Percentiles rank a stretch among this genome's conserved stretches.
Evolutionary conservation across 2,797 vertebrate genomes (phyloP).

Genomic region (Centroberyx gerrardi): DNA sequence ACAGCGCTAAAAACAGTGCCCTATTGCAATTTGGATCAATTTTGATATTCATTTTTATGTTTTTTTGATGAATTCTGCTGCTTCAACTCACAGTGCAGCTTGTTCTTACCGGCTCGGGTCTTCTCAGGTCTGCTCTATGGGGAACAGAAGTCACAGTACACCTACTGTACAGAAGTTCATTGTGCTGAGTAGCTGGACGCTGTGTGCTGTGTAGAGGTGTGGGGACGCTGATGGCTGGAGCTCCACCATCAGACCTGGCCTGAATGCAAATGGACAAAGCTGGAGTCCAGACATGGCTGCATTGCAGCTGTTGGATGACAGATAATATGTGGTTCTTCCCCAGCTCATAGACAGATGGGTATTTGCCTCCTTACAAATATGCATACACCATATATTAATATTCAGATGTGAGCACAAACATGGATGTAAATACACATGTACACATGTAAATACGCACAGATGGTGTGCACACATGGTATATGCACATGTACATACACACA

Average conservation of each 20-base stretch:
- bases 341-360: not conserved
- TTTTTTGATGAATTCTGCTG: conserved; percentile 1
- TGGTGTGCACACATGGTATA: not conserved
- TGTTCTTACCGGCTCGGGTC: conserved; percentile 17
- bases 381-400: not conserved
- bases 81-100: not conserved
- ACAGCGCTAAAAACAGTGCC: too few relatives aligned
- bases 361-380: not conserved
- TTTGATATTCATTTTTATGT: not conserved
- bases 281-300: conserved; percentile 51
- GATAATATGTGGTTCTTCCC: not conserved
- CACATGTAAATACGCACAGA: conserved; percentile 3
- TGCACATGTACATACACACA: conserved; percentile 6
- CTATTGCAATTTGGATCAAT: too few relatives aligned
- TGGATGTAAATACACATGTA: not conserved
- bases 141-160: conserved; percentile 20
- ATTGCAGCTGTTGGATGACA: conserved; percentile 59
- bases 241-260: conserved; percentile 17
- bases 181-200: conserved; percentile 54
- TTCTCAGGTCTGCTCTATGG: conserved; percentile 16
- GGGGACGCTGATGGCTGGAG: conserved; percentile 33
- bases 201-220: conserved; percentile 17
- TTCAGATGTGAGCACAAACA: not conserved
- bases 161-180: conserved; percentile 36
- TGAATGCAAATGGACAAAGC: conserved; percentile 56